Conservation (phyloP, 2,888 invertebrate species). For the Tiphia femorata region DNA sequence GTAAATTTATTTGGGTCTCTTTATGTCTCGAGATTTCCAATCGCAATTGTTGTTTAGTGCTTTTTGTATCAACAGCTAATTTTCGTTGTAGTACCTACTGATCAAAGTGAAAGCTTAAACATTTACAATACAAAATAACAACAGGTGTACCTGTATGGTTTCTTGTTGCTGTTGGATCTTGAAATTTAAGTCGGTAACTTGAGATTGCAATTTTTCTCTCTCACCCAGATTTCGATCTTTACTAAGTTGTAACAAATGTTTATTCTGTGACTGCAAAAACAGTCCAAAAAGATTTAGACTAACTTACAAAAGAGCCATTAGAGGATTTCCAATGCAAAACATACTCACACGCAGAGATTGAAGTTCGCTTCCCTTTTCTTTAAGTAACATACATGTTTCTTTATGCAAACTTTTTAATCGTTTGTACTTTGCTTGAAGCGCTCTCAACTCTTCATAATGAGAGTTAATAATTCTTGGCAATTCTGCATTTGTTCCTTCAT, state of each 20-base stretch:
- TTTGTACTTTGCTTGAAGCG: constrained; percentile 79
- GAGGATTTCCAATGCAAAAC: not conserved
- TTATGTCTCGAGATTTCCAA: constrained; percentile 79
- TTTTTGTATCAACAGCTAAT: constrained; percentile 80
- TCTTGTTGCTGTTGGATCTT: constrained; percentile 66
- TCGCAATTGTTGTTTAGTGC: constrained; percentile 79
- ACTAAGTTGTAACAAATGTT: constrained; percentile 78
- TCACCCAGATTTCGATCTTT: constrained; percentile 82
- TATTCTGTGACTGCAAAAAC: constrained; percentile 74
- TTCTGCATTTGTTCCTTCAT: constrained; percentile 84
- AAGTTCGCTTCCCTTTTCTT: constrained; percentile 79
- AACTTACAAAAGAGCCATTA: not conserved
- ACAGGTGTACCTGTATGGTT: constrained; percentile 68
- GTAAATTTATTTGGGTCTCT: constrained; percentile 78
- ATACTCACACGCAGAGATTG: constrained; percentile 71
- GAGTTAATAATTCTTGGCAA: constrained; percentile 81
- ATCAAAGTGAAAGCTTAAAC: not conserved
- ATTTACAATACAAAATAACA: too few relatives aligned
- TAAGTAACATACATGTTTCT: constrained; percentile 76
- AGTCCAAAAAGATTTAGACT: not conserved
- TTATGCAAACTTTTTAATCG: constrained; percentile 76
- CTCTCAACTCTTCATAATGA: constrained; percentile 82
- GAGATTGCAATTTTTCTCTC: constrained; percentile 79
- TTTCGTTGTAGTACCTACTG: constrained; percentile 76
- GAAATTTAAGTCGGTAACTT: constrained; percentile 68